Evolutionary conservation across 2,888 invertebrate species (phyloP), one percentile per base, ranked within the genome.

Genomic region (Sinohyriopsis cumingii): DNA sequence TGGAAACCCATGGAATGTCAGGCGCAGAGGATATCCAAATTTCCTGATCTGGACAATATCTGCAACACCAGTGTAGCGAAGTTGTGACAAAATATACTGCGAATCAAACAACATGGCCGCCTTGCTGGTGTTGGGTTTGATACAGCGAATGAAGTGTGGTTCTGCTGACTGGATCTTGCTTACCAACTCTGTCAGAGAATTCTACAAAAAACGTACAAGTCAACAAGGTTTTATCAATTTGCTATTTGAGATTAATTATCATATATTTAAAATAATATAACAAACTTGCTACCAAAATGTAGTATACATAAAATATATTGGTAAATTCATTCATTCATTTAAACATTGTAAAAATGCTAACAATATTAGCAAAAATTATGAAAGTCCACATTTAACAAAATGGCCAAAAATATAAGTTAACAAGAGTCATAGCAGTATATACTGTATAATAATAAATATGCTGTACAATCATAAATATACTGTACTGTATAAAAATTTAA

Each of bases 121-220:
- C 66, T 83, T 85, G 6, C 75, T 72, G 5, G 79, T 77, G 76
- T 88, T 89, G 3, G 89, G 87, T 73, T 86, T 88, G 33, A 89
- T 78, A 76, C 89, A 89, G 33, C 85, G 76, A 7, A 88, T 80
- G 66, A 88, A 87, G 67, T 87, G 86, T 22, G 87, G 85, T 15
- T 77, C 72, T 18, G 83, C 75, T 12, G 72, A 68, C 57, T 82
- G 80, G 62, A 88, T 77, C 63, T 86, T 85, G 3, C 73, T 67
- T 75, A 86, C 80, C 24, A 88, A 77, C 20, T 87, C 86, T 57
- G 76, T 74, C 59, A 88, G 75, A n/a, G 88, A 88, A 77, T 86
- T 86, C 88, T 88, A 76, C 55, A 72, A 74, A 6, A 55, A 59
- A 63, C 59, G 66, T 59, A 3, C 12, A 59, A 80, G 67, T 19